Conservation (phyloP, 2,888 invertebrate genomes). For the Phengaris arion region DNA sequence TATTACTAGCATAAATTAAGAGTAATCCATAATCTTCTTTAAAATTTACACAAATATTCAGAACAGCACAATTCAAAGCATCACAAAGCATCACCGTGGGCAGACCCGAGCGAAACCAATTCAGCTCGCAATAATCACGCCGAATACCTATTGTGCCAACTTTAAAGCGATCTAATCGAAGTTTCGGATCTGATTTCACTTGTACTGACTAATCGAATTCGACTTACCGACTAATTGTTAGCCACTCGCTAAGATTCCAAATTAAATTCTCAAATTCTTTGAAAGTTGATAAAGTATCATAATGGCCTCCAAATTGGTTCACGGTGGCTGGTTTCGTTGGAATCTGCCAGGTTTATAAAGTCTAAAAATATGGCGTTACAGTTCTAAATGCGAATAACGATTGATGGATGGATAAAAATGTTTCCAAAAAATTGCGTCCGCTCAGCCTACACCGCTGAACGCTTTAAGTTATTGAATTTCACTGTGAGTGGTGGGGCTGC, state of each 20-base stretch:
- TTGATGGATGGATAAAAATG: too few relatives aligned
- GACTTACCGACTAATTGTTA: conserved; percentile 6
- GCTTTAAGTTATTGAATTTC: too few relatives aligned
- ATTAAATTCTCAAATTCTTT: neutral
- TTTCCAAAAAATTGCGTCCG: too few relatives aligned
- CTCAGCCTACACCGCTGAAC: too few relatives aligned
- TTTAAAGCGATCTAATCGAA: conserved; percentile 21
- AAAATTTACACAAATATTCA: too few relatives aligned
- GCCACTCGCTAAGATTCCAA: neutral
- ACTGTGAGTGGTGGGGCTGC: too few relatives aligned
- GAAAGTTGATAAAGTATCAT: neutral
- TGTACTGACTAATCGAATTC: conserved; percentile 14
- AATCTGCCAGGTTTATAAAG: neutral
- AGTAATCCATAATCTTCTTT: too few relatives aligned
- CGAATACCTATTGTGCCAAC: conserved; percentile 24
- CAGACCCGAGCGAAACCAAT: neutral
- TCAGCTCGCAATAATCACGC: neutral
- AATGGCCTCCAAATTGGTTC: neutral
- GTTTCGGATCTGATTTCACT: conserved; percentile 25
- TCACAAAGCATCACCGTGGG: neutral
- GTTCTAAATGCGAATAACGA: neutral
- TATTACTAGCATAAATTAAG: too few relatives aligned
- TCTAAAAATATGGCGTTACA: neutral
- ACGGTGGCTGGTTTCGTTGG: neutral
- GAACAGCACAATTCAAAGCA: neutral